Evolutionary conservation across 30 jellyfish, hydroid and myxozoan genomes (phyloP).

Genomic region (Phacellophora camtschatica): DNA sequence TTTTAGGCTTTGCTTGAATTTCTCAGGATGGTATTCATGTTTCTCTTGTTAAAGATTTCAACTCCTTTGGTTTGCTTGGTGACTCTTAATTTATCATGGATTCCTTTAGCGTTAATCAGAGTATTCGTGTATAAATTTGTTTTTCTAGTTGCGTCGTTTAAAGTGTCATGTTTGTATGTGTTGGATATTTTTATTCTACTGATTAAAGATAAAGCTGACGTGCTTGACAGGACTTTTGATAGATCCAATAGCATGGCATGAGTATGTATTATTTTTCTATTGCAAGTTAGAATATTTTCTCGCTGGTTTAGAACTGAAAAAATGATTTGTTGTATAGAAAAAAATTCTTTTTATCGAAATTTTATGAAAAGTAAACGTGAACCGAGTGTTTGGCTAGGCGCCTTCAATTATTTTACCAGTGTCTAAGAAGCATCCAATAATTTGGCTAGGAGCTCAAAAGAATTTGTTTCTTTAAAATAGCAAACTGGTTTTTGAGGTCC

Average conservation of each 20-base stretch:
- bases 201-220: background rate
- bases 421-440: too few relatives aligned
- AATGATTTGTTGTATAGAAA: too few relatives aligned
- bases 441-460: too few relatives aligned
- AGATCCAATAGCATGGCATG: background rate
- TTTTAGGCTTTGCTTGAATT: conserved; percentile 20
- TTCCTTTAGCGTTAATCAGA: conserved; percentile 32
- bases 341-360: too few relatives aligned
- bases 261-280: too few relatives aligned
- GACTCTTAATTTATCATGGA: conserved; percentile 17
- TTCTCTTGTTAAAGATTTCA: conserved; percentile 21
- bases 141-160: conserved; percentile 21
- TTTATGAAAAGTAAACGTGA: too few relatives aligned
- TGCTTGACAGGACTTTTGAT: background rate
- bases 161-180: background rate
- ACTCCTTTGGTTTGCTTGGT: conserved; percentile 22
- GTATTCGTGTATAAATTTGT: conserved; percentile 33
- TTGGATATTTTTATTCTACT: background rate
- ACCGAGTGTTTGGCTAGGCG: too few relatives aligned
- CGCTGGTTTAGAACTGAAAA: too few relatives aligned
- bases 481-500: too few relatives aligned
- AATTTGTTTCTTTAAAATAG: too few relatives aligned
- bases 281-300: too few relatives aligned
- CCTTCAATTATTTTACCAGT: too few relatives aligned
- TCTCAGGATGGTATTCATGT: conserved; percentile 11